Percentiles rank a stretch among this genome's conserved stretches.
These are phyloP conservation scores for Trachythela sp. DNA, from an alignment of 64 coral and sea anemone species.

Conservation along the genomic window DNA sequence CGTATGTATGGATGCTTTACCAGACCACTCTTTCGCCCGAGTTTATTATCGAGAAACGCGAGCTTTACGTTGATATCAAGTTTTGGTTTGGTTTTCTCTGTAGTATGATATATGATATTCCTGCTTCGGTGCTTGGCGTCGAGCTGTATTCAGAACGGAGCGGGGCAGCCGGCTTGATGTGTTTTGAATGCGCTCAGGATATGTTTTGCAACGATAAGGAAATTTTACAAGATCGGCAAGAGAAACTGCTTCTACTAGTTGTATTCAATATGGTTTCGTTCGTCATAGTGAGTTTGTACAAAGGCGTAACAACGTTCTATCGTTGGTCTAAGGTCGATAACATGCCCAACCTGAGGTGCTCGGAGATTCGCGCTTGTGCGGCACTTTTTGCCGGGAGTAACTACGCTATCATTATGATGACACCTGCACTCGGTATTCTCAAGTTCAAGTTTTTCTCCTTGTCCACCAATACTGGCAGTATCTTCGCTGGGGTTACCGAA, in stretches of 20 bases:
- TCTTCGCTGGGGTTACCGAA: slow-evolving; percentile 64
- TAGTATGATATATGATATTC: slow-evolving; percentile 76
- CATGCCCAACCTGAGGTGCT: slow-evolving; percentile 48
- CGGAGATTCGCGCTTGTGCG: slow-evolving; percentile 71
- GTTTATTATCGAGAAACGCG: slow-evolving; percentile 48
- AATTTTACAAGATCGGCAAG: slow-evolving; percentile 36
- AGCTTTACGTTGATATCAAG: slow-evolving; percentile 55
- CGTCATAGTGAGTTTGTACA: slow-evolving; percentile 55
- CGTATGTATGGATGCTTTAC: slow-evolving; percentile 57
- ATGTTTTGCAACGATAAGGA: slow-evolving; percentile 52
- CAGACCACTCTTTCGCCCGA: slow-evolving; percentile 31
- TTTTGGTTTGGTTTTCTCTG: slow-evolving; percentile 65
- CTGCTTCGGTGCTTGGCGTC: slow-evolving; percentile 57
- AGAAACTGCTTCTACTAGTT: slow-evolving; percentile 41
- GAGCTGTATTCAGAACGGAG: slow-evolving; percentile 54
- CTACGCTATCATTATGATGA: slow-evolving; percentile 61
- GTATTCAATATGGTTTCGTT: slow-evolving; percentile 44
- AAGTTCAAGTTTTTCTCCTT: slow-evolving; percentile 77
- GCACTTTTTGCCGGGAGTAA: slow-evolving; percentile 70
- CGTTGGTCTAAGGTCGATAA: slow-evolving; percentile 71
- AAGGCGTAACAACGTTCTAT: slow-evolving; percentile 66
- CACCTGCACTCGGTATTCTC: slow-evolving; percentile 57
- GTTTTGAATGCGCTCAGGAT: slow-evolving; percentile 64
- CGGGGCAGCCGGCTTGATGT: slow-evolving; percentile 55
- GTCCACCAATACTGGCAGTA: slow-evolving; percentile 50